These are phyloP conservation scores for Aphrophora alni DNA, from an alignment of 2,888 invertebrate genomes.

Conservation along the genomic window DNA sequence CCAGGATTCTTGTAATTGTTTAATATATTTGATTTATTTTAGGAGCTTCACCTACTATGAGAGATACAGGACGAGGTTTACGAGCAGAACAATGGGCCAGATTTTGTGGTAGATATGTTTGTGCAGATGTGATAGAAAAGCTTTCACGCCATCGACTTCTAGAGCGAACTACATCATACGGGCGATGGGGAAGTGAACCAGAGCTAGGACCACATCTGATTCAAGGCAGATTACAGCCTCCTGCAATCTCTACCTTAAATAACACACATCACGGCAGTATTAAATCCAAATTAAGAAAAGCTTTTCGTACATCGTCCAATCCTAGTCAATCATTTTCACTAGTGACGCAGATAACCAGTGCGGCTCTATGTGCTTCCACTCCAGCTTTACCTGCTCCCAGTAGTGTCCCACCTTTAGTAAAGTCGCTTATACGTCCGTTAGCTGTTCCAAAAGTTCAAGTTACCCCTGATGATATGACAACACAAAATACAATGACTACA, in stretches of 20 bases:
- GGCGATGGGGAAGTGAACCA: constrained; percentile 67
- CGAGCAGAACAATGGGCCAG: constrained; percentile 78
- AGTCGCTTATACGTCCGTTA: constrained; percentile 64
- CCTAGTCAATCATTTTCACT: constrained; percentile 54
- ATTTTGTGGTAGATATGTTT: constrained; percentile 72
- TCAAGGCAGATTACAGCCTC: constrained; percentile 53
- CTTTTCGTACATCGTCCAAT: constrained; percentile 64
- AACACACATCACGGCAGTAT: constrained; percentile 52
- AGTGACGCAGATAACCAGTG: constrained; percentile 65
- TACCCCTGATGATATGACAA: constrained; percentile 35
- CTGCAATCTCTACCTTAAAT: constrained; percentile 49
- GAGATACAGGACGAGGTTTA: constrained; percentile 71
- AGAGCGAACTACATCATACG: constrained; percentile 63
- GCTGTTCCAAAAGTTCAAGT: constrained; percentile 64
- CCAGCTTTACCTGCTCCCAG: constrained; percentile 64
- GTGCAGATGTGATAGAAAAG: constrained; percentile 74
- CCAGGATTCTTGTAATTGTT: no score
- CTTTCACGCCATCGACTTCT: constrained; percentile 65
- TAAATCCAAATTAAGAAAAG: constrained; percentile 63
- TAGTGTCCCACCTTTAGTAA: constrained; percentile 63
- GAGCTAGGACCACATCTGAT: constrained; percentile 60
- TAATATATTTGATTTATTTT: constrained; percentile 44
- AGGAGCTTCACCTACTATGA: constrained; percentile 73
- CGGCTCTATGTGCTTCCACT: constrained; percentile 66
- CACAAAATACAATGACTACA: background rate